phyloP scores from a whole-genome alignment of 1,140 invertebrate species.

The Drosophila varians region DNA sequence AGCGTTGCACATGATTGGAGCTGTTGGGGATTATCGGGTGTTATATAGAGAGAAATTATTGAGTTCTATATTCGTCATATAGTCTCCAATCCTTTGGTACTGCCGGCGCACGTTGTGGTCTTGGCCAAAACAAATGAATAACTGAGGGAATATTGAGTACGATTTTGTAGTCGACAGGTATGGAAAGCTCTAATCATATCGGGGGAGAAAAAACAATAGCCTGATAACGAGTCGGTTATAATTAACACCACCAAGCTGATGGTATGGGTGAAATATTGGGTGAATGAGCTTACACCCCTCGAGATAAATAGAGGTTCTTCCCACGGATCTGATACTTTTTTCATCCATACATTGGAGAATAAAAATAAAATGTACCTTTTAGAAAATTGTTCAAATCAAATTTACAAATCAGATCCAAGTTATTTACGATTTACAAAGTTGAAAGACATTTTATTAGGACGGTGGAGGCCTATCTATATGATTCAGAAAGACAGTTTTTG shows the following conservation, averaged over 20 bases:
- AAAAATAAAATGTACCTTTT: not conserved
- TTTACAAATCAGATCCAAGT: too few species aligned
- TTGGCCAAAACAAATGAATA: slow-evolving; percentile 55
- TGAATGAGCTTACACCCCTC: slow-evolving; percentile 13
- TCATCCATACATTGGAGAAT: not conserved
- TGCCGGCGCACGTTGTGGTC: slow-evolving; percentile 26
- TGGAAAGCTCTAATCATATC: slow-evolving; percentile 77
- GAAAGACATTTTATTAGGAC: slow-evolving; percentile 16
- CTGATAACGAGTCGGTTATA: slow-evolving; percentile 61
- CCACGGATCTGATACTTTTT: not conserved
- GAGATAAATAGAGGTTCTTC: not conserved
- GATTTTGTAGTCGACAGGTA: slow-evolving; percentile 34
- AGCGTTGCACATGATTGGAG: slow-evolving; percentile 67
- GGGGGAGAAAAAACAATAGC: slow-evolving; percentile 30
- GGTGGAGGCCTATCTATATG: slow-evolving; percentile 11
- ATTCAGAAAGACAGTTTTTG: slow-evolving; percentile 11
- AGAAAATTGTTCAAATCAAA: not conserved
- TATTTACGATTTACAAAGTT: not conserved
- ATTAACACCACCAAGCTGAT: slow-evolving; percentile 45
- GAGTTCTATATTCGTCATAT: slow-evolving; percentile 12
- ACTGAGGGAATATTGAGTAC: slow-evolving; percentile 48
- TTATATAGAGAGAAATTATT: slow-evolving; percentile 4
- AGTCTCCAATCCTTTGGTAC: slow-evolving; percentile 11
- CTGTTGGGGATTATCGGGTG: slow-evolving; percentile 4
- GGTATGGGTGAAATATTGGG: slow-evolving; percentile 13